phyloP scores from a whole-genome alignment of 2,888 invertebrate genomes.

The Dione juno region DNA sequence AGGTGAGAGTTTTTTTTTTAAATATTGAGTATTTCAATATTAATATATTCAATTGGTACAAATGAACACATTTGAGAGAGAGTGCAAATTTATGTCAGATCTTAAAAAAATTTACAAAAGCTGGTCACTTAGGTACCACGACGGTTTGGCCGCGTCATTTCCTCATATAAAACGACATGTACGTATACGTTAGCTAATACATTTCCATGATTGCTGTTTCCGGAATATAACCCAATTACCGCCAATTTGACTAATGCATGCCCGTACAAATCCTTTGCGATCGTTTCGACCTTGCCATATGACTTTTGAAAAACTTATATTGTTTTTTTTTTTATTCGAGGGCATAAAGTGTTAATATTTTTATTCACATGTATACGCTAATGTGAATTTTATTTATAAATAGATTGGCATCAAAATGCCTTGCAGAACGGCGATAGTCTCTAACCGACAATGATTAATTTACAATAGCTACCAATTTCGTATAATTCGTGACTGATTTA shows the following conservation, averaged over 20 bases:
- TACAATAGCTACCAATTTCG: conserved; percentile 33
- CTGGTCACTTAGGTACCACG: no score
- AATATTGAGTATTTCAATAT: no score
- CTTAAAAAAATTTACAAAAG: no score
- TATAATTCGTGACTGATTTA: not conserved
- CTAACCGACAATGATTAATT: conserved; percentile 34
- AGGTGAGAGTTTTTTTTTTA: no score
- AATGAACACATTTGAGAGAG: no score
- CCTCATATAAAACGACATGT: not conserved
- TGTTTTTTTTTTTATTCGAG: conserved; percentile 29
- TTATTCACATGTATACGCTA: not conserved
- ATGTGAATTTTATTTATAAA: conserved; percentile 16
- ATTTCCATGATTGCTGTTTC: not conserved
- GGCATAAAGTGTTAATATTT: conserved; percentile 1
- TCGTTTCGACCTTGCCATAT: conserved; percentile 25
- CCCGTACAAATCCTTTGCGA: not conserved
- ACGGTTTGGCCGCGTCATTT: no score
- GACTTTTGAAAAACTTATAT: conserved; percentile 28
- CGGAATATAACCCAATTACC: conserved; percentile 20
- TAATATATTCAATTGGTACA: no score
- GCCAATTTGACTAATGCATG: not conserved
- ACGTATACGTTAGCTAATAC: not conserved
- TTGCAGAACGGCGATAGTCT: not conserved
- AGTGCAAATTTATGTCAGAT: no score
- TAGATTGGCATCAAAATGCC: conserved; percentile 5